Evolutionary conservation across 2,113 vertebrate genomes (phyloP).

Genomic region (Campylorhamphus procurvoides): DNA sequence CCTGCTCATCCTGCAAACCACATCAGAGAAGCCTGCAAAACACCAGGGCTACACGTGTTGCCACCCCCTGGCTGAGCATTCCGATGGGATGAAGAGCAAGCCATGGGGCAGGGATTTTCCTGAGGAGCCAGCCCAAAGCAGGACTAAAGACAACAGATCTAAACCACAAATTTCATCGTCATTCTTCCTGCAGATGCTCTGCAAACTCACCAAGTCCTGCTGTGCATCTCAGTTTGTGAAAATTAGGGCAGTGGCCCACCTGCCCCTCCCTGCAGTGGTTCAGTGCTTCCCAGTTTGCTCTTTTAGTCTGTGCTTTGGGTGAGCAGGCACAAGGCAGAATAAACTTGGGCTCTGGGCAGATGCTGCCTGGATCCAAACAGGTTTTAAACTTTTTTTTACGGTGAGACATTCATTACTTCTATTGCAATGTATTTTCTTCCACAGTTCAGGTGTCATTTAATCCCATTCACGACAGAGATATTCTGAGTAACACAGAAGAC

Average conservation of each 20-base stretch:
- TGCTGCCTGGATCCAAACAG: background rate
- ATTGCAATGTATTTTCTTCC: background rate
- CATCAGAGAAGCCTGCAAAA: background rate
- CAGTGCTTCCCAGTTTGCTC: background rate
- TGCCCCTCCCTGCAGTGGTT: background rate
- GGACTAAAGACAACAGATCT: background rate
- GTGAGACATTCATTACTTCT: background rate
- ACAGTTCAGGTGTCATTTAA: background rate
- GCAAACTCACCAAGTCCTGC: background rate
- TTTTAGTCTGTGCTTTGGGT: background rate
- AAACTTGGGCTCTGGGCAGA: background rate
- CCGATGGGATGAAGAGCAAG: background rate
- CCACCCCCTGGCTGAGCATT: background rate
- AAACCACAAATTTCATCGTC: background rate
- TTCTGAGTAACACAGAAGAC: background rate
- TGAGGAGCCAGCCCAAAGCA: background rate
- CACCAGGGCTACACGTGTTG: accelerated
- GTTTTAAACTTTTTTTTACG: background rate
- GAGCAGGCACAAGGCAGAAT: background rate
- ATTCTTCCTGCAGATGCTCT: background rate
- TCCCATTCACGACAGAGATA: background rate
- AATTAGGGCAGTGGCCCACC: background rate
- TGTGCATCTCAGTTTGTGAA: accelerated
- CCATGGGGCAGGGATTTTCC: background rate
- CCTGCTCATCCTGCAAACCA: background rate